phyloP scores from a whole-genome alignment of 2,888 invertebrate genomes.

The Leptinotarsa haldemani region DNA sequence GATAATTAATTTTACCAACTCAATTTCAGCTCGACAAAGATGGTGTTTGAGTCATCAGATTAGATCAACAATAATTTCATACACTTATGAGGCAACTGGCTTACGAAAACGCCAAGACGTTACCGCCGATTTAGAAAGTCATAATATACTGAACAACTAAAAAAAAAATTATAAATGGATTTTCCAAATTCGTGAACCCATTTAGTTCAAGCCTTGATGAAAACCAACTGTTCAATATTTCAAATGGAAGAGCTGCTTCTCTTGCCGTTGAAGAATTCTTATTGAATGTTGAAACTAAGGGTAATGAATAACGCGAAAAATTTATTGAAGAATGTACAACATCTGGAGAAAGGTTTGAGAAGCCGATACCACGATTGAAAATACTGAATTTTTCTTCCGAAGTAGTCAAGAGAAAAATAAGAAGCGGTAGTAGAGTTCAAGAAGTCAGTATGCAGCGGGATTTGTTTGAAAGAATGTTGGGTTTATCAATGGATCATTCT shows the following conservation, averaged over 20 bases:
- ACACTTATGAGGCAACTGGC: conserved; percentile 33
- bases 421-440: conserved; percentile 49
- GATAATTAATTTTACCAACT: conserved; percentile 27
- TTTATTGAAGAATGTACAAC: conserved; percentile 48
- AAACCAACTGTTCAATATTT: conserved; percentile 49
- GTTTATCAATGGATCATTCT: conserved; percentile 42
- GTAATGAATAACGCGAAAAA: conserved; percentile 42
- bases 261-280: conserved; percentile 43
- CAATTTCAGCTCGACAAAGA: conserved; percentile 41
- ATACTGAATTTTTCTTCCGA: conserved; percentile 45
- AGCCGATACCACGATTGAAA: conserved; percentile 40
- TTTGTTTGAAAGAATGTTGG: conserved; percentile 53
- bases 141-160: conserved; percentile 34
- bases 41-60: conserved; percentile 40
- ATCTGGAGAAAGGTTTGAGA: conserved; percentile 45
- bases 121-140: conserved; percentile 33
- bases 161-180: conserved; percentile 35
- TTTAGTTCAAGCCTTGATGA: conserved; percentile 39
- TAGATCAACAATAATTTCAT: conserved; percentile 38
- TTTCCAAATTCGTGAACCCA: conserved; percentile 38
- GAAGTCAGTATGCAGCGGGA: conserved; percentile 52
- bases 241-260: no score
- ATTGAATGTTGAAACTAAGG: conserved; percentile 46
- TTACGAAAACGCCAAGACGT: conserved; percentile 37
- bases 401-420: conserved; percentile 42